Evolutionary conservation across 2,113 vertebrate species (phyloP).

Genomic region (Coregonus clupeaformis): DNA sequence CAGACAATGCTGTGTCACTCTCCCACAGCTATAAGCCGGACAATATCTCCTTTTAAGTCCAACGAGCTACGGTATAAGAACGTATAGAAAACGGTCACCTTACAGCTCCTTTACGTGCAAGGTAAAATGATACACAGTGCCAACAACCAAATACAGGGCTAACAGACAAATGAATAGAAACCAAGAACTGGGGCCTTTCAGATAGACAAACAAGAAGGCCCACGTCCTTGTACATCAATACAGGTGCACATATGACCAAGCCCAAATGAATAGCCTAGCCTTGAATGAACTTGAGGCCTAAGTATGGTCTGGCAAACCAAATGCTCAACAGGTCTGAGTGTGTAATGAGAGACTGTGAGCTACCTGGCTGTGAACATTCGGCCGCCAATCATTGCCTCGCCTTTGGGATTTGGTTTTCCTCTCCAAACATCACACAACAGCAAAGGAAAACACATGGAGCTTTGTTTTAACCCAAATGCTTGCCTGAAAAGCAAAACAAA

Average conservation of each 20-base stretch:
- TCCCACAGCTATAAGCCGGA: constrained; percentile 1
- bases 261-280: constrained; percentile 24
- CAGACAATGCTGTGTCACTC: constrained; percentile 7
- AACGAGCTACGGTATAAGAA: constrained; percentile 10
- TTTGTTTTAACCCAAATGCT: constrained; percentile 29
- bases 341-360: constrained; percentile 39
- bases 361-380: constrained; percentile 31
- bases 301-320: constrained; percentile 34
- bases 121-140: constrained; percentile 21
- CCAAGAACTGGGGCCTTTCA: neutral
- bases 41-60: constrained; percentile 29
- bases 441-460: constrained; percentile 32
- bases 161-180: constrained; percentile 25
- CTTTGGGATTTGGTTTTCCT: constrained; percentile 39
- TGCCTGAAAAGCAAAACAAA: constrained; percentile 39
- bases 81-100: constrained; percentile 19
- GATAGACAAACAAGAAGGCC: constrained; percentile 8
- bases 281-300: constrained; percentile 35
- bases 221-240: constrained; percentile 14
- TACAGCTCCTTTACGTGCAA: constrained; percentile 15
- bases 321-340: constrained; percentile 36
- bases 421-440: constrained; percentile 41
- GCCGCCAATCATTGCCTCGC: constrained; percentile 34
- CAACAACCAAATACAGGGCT: constrained; percentile 33
- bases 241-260: neutral